Evolutionary conservation across 2,888 invertebrate genomes (phyloP).

Genomic region (Himalopsyche kuldschensis): DNA sequence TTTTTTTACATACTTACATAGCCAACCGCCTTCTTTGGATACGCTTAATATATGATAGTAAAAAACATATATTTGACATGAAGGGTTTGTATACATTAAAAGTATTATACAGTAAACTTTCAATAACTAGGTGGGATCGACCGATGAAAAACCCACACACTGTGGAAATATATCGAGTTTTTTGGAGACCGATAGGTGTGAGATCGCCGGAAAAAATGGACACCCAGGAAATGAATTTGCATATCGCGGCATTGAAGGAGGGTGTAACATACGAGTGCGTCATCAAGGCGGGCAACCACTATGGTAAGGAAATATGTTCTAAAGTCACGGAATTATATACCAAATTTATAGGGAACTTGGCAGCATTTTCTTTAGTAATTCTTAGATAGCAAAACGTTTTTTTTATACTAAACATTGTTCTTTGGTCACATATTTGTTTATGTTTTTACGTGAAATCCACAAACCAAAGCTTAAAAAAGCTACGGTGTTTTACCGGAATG

Average conservation of each 20-base stretch:
- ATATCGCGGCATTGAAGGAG: conserved; percentile 70
- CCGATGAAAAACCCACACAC: conserved; percentile 81
- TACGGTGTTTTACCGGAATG: too few relatives aligned
- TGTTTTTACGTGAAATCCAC: too few relatives aligned
- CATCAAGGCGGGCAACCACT: conserved; percentile 79
- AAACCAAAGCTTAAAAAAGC: too few relatives aligned
- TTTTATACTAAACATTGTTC: too few relatives aligned
- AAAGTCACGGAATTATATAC: neutral
- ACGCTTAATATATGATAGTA: too few relatives aligned
- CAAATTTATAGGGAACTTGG: neutral
- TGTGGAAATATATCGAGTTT: conserved; percentile 81
- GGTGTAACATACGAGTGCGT: conserved; percentile 78
- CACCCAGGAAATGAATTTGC: conserved; percentile 71
- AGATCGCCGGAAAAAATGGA: conserved; percentile 69
- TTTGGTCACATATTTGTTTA: too few relatives aligned
- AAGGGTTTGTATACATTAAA: neutral
- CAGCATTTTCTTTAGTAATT: too few relatives aligned
- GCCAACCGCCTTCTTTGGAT: too few relatives aligned
- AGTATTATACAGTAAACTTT: neutral
- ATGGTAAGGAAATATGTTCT: conserved; percentile 53
- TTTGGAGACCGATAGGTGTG: conserved; percentile 73
- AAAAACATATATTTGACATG: neutral
- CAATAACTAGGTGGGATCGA: conserved; percentile 67
- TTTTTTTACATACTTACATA: too few relatives aligned
- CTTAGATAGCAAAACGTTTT: too few relatives aligned